phyloP scores from a whole-genome alignment of 2,888 invertebrate genomes.

The Calliphora vomitoria region DNA sequence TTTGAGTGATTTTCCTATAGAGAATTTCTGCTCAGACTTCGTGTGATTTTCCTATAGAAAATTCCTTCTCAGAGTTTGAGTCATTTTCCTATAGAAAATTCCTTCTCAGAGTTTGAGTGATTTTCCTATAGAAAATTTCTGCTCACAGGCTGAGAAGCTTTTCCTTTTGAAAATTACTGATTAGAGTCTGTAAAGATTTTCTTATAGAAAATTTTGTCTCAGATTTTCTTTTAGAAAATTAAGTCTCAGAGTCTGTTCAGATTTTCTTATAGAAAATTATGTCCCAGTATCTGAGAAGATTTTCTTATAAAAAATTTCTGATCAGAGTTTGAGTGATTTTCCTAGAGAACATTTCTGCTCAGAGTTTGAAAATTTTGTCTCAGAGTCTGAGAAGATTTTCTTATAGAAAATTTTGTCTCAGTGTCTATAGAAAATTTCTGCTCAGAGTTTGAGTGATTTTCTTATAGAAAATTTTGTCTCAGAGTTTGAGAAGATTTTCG shows the following conservation, averaged over 20 bases:
- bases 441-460: not conserved
- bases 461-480: not conserved
- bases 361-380: not conserved
- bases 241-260: not conserved
- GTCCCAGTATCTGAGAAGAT: not conserved
- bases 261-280: not conserved
- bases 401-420: not conserved
- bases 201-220: too few relatives aligned
- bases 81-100: not conserved
- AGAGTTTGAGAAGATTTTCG: too few relatives aligned
- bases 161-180: too few relatives aligned
- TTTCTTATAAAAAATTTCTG: too few relatives aligned
- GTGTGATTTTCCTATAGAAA: not conserved
- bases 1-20: not conserved
- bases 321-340: not conserved
- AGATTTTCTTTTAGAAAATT: not conserved
- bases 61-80: not conserved
- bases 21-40: not conserved
- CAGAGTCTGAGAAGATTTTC: not conserved
- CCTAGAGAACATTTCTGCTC: not conserved
- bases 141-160: too few relatives aligned
- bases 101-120: not conserved
- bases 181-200: too few relatives aligned
- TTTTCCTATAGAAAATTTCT: too few relatives aligned
- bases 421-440: too few relatives aligned